These are phyloP conservation scores for Corvus cornix DNA, from an alignment of 2,113 vertebrate species.

Conservation along the genomic window DNA sequence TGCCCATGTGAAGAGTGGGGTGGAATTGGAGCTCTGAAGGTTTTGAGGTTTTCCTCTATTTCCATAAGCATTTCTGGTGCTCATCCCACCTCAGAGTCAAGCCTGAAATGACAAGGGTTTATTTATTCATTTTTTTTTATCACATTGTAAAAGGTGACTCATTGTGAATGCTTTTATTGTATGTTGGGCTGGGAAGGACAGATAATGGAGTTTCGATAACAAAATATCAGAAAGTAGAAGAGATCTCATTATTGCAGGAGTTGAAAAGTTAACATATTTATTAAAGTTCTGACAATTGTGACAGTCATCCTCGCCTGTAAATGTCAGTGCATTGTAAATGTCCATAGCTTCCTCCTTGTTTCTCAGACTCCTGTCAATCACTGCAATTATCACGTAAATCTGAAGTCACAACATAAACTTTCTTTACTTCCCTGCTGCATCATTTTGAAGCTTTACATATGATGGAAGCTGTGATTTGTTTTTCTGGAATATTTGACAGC, in stretches of 20 bases:
- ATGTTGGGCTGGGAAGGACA: slow-evolving; percentile 13
- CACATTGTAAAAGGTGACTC: slow-evolving; percentile 14
- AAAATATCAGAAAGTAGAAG: slow-evolving; percentile 3
- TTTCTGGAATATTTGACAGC: background rate
- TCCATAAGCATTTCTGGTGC: background rate
- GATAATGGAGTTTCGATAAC: slow-evolving; percentile 19
- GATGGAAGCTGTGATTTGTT: background rate
- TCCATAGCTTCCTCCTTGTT: background rate
- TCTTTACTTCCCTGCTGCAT: background rate
- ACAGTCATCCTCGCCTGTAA: background rate
- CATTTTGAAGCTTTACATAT: background rate
- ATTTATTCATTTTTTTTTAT: background rate
- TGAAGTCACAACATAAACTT: slow-evolving; percentile 28
- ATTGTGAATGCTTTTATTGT: slow-evolving; percentile 6
- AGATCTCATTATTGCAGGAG: slow-evolving; percentile 9
- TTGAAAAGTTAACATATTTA: slow-evolving; percentile 24
- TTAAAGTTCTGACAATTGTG: slow-evolving; percentile 29
- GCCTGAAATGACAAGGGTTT: background rate
- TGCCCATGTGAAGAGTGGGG: background rate
- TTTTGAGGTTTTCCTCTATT: background rate
- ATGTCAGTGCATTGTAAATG: slow-evolving; percentile 45
- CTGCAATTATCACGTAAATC: slow-evolving; percentile 37
- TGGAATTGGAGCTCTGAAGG: background rate
- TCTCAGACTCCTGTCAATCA: slow-evolving; percentile 24
- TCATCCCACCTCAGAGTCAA: background rate